Conservation (phyloP, 92 coral and sea anemone species). For the Blastomussa wellsi region DNA sequence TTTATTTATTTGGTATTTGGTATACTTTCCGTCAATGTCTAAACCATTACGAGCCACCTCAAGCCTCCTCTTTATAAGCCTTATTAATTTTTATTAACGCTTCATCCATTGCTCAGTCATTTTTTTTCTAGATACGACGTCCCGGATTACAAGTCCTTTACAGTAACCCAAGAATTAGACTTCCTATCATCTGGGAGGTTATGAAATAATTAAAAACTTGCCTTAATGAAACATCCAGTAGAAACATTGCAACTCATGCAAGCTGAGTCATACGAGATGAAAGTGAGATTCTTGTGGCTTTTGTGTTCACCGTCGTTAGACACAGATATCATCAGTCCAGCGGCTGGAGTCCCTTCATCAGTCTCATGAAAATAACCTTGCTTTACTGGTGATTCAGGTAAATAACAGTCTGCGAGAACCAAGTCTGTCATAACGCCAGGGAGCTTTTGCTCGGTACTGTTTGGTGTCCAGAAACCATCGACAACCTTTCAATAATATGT, state of each 20-base stretch:
- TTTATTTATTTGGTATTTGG: too few species aligned
- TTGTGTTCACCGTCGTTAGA: constrained; percentile 28
- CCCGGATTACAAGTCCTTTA: too few species aligned
- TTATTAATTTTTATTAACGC: too few species aligned
- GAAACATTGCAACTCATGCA: constrained; percentile 39
- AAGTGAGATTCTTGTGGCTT: background rate
- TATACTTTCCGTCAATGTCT: too few species aligned
- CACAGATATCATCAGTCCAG: constrained; percentile 28
- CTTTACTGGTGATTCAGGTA: constrained; percentile 55
- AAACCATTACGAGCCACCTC: too few species aligned
- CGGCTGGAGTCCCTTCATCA: constrained; percentile 25
- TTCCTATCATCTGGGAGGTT: too few species aligned
- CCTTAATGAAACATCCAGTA: constrained; percentile 6
- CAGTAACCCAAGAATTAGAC: too few species aligned
- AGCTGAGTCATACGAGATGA: background rate
- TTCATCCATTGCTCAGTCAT: too few species aligned
- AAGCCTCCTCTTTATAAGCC: too few species aligned
- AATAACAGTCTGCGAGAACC: constrained; percentile 43
- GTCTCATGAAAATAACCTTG: constrained; percentile 41
- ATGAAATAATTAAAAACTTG: background rate
- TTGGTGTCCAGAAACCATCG: constrained; percentile 43
- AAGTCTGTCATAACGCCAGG: constrained; percentile 40
- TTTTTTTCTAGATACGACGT: too few species aligned
- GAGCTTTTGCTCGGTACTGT: background rate
- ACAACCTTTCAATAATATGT: too few species aligned